phyloP scores from a whole-genome alignment of 30 jellyfish, hydroid and myxozoan genomes.

The Rhopilema esculentum region DNA sequence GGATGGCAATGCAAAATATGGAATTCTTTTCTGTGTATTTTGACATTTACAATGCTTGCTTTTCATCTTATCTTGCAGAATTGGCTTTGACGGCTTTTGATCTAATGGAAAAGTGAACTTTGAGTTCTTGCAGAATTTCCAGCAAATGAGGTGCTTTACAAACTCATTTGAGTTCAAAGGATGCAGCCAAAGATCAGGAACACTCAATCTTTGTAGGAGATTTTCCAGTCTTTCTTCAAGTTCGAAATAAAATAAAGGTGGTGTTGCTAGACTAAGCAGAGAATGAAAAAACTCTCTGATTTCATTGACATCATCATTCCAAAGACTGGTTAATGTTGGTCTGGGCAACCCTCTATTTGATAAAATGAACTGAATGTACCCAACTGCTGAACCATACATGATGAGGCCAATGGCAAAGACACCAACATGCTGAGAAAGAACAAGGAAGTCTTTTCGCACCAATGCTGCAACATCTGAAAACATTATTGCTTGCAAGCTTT shows the following conservation, averaged over 20 bases:
- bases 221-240: slow-evolving; percentile 89
- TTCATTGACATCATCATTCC: slow-evolving; percentile 81
- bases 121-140: slow-evolving; percentile 70
- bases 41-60: slow-evolving; percentile 32
- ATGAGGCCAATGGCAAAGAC: slow-evolving; percentile 76
- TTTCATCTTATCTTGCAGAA: not conserved
- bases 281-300: slow-evolving; percentile 66
- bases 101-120: not conserved
- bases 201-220: slow-evolving; percentile 68
- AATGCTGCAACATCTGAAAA: slow-evolving; percentile 90
- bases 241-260: slow-evolving; percentile 63
- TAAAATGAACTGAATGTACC: slow-evolving; percentile 72
- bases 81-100: not conserved
- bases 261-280: slow-evolving; percentile 66
- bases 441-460: slow-evolving; percentile 84
- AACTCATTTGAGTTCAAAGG: slow-evolving; percentile 78
- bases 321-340: slow-evolving; percentile 42
- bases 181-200: slow-evolving; percentile 95
- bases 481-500: slow-evolving; percentile 80
- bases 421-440: slow-evolving; percentile 78
- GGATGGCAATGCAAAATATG: slow-evolving; percentile 25
- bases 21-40: not conserved
- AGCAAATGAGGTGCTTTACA: slow-evolving; percentile 58
- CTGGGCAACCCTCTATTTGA: slow-evolving; percentile 53
- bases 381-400: slow-evolving; percentile 76